These are phyloP conservation scores for Lacanobia wlatinum DNA, from an alignment of 2,888 invertebrate genomes.

Conservation along the genomic window DNA sequence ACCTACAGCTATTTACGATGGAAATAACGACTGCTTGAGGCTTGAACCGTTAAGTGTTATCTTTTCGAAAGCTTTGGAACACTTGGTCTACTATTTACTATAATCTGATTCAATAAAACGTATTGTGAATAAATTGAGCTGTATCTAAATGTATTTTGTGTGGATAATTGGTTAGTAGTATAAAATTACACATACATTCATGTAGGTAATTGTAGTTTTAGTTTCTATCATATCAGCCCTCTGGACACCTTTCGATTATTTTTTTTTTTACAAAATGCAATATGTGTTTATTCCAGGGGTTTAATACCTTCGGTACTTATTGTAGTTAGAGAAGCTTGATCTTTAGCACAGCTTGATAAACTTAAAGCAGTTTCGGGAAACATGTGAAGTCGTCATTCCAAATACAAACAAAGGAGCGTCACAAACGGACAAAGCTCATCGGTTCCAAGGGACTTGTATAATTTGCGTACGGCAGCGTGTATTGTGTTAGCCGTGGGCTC, in stretches of 20 bases:
- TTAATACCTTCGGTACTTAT: background rate
- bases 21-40: constrained; percentile 78
- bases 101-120: constrained; percentile 11
- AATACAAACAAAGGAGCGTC: constrained; percentile 59
- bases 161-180: background rate
- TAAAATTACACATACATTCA: no score
- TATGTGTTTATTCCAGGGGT: background rate
- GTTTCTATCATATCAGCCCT: background rate
- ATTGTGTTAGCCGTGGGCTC: constrained; percentile 70
- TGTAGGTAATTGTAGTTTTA: background rate
- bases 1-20: constrained; percentile 79
- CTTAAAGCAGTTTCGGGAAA: constrained; percentile 1
- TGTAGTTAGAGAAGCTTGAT: background rate
- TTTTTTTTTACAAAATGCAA: no score
- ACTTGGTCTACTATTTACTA: constrained; percentile 41
- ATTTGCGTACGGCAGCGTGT: constrained; percentile 65
- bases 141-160: background rate
- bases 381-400: constrained; percentile 3
- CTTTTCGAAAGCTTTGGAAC: constrained; percentile 68
- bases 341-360: background rate
- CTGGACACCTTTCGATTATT: no score
- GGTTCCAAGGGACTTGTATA: constrained; percentile 58
- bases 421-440: constrained; percentile 69
- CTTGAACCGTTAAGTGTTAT: constrained; percentile 80
- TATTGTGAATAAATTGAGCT: constrained; percentile 1